Evolutionary conservation across 2,797 vertebrate species (phyloP), one percentile per base, ranked within the genome.

Genomic region (Fringilla coelebs): DNA sequence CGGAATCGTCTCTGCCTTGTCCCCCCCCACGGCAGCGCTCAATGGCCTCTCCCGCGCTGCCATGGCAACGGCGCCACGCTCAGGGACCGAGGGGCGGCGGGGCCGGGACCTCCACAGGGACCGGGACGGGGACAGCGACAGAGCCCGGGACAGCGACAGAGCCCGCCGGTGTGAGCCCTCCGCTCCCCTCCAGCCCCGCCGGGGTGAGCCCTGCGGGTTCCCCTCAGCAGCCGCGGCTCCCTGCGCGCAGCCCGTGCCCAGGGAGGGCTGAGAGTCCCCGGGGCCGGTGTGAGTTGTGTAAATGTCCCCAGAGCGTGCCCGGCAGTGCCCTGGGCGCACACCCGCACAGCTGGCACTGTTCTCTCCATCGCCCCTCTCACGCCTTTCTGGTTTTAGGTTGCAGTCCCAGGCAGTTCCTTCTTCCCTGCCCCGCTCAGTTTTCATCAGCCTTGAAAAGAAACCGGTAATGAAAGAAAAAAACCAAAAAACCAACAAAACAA

Each of bases 271-370:
- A 12, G 62, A 2, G 2, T 1, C 0, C 6, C 2, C 6, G 32
- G 48, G 26, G 5, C 36, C 1, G 67, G 17, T 43, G n/a, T 4
- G 1, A 51, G 10, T 21, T 13, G 36, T 58, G 67, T 1, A 1
- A 10, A 9, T 3, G 32, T 1, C 7, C 11, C 11, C 20, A 1
- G 0, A 0, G 0, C 0, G 19, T 17, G 19, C 8, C 40, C 3
- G 24, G 57, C 36, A 26, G 13, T 0, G 8, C 9, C 18, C 18
- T 21, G 19, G 2, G 11, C 31, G 0, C 15, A 1, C 19, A 1
- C 16, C 20, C 5, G 5, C 13, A 0, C 26, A 1, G 19, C 19
- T 24, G 6, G 0, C 26, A 0, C 24, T 32, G 38, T 15, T 31
- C 17, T 16, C 43, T 19, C 13, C 4, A 6, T 15, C 2, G 9